phyloP scores from a whole-genome alignment of 2,888 invertebrate species.

The Chaetoderma sp. region DNA sequence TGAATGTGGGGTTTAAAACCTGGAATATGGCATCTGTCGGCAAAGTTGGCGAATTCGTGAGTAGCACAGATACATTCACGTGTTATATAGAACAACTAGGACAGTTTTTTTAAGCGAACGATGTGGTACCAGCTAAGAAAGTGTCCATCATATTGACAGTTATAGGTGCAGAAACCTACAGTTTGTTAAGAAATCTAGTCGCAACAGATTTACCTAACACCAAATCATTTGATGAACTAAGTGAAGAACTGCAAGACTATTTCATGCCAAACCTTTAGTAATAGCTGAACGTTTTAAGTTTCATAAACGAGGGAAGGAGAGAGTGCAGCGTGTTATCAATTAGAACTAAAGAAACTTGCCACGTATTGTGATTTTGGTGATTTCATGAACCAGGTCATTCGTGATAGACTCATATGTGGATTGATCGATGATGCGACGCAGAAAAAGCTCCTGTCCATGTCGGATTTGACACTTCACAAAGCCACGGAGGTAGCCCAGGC shows the following conservation, averaged over 20 bases:
- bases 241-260: conserved; percentile 18
- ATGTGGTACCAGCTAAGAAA: conserved; percentile 22
- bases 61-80: no score
- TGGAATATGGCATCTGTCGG: no score
- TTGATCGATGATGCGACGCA: conserved; percentile 18
- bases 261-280: conserved; percentile 22
- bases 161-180: conserved; percentile 27
- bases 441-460: conserved; percentile 20
- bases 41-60: no score
- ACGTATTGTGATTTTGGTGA: conserved; percentile 5
- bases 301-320: not conserved
- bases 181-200: conserved; percentile 18
- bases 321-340: not conserved
- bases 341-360: not conserved
- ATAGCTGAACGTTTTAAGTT: conserved; percentile 26
- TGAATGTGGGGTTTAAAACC: no score
- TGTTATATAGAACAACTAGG: conserved; percentile 31
- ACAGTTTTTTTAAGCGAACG: conserved; percentile 34
- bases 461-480: conserved; percentile 12
- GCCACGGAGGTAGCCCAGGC: conserved; percentile 25
- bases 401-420: conserved; percentile 37
- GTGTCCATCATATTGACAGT: conserved; percentile 28
- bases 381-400: conserved; percentile 18
- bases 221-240: conserved; percentile 28
- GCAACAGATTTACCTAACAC: conserved; percentile 29